Conservation (phyloP, 2,113 vertebrate species). For the Gambusia affinis region DNA sequence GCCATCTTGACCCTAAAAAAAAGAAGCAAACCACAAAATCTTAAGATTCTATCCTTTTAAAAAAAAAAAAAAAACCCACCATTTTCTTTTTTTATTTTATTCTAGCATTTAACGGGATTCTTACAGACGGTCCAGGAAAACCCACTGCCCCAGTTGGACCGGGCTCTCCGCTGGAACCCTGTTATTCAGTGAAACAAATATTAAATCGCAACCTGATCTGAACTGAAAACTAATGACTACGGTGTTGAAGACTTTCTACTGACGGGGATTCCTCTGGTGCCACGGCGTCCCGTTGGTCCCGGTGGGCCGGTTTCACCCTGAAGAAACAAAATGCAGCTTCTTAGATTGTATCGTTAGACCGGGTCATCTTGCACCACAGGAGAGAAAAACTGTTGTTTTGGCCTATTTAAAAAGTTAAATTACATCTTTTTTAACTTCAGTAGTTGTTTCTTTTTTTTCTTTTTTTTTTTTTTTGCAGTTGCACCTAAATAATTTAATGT, state of each 20-base stretch:
- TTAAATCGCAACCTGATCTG: background rate
- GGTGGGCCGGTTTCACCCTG: constrained; percentile 93
- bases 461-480: too few species aligned
- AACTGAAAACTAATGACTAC: background rate
- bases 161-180: constrained; percentile 92
- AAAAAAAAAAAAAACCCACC: too few species aligned
- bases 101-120: constrained; percentile 34
- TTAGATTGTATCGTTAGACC: too few species aligned
- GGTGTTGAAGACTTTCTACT: constrained; percentile 68
- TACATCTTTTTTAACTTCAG: too few species aligned
- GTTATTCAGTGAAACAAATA: constrained; percentile 25
- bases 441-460: too few species aligned
- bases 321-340: constrained; percentile 25
- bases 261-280: constrained; percentile 91
- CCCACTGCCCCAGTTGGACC: constrained; percentile 91
- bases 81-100: background rate
- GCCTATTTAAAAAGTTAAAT: too few species aligned
- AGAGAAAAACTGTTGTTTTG: too few species aligned
- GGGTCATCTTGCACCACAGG: too few species aligned
- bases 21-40: constrained; percentile 7
- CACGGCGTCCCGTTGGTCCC: constrained; percentile 90
- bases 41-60: background rate
- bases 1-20: constrained; percentile 88
- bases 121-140: constrained; percentile 92
- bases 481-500: background rate